phyloP scores from a whole-genome alignment of 2,113 vertebrate genomes.

The Grammomys dolichurus region DNA sequence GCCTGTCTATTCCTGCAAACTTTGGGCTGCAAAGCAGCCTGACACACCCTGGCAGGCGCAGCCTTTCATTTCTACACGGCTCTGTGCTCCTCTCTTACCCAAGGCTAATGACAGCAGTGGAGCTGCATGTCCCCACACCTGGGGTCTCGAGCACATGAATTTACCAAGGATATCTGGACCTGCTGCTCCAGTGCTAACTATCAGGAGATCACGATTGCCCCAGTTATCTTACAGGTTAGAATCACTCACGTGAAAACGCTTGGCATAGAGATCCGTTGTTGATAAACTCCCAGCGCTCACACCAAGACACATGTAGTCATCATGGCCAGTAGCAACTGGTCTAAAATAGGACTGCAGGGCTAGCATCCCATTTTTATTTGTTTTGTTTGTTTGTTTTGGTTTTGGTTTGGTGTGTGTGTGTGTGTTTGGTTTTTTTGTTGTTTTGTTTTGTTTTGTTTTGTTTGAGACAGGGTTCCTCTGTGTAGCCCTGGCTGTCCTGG shows the following conservation, averaged over 20 bases:
- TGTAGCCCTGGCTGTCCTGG: too few species aligned
- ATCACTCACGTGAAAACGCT: slow-evolving; percentile 12
- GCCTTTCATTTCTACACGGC: slow-evolving; percentile 1
- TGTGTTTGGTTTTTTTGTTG: too few species aligned
- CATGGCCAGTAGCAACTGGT: background rate
- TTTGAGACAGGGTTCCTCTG: too few species aligned
- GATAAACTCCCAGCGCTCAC: background rate
- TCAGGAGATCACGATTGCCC: background rate
- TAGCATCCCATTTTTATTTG: background rate
- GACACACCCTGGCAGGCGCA: background rate
- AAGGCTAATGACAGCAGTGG: background rate
- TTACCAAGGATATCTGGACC: background rate
- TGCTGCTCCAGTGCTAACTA: background rate
- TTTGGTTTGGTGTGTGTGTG: too few species aligned
- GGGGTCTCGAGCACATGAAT: background rate
- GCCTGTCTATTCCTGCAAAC: slow-evolving; percentile 30
- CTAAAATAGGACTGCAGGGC: slow-evolving; percentile 8
- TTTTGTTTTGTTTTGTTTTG: too few species aligned
- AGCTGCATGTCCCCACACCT: background rate
- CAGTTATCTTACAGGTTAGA: background rate
- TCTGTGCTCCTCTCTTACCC: background rate
- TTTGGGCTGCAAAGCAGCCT: background rate
- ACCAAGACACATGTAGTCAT: slow-evolving; percentile 16
- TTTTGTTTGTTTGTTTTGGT: too few species aligned
- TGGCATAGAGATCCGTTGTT: background rate